A percentile compares a stretch with the other conserved stretches of the same genome.
Evolutionary conservation across 2,113 vertebrate genomes (phyloP).

Genomic region (Eulemur macaco): DNA sequence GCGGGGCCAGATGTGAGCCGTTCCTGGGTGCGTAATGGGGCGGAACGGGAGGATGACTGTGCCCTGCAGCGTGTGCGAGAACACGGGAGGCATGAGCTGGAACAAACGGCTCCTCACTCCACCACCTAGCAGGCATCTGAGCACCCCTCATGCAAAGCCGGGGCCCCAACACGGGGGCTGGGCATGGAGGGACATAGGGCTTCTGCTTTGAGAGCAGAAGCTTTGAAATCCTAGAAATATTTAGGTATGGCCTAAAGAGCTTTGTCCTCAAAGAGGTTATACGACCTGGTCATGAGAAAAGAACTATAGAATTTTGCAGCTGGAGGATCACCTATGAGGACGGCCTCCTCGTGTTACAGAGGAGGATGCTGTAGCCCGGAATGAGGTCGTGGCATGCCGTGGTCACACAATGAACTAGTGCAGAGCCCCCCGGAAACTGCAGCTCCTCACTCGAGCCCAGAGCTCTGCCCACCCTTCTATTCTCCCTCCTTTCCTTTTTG

Average conservation of each 20-base stretch:
- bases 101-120: slow-evolving; percentile 44
- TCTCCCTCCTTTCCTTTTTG: neutral
- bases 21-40: neutral
- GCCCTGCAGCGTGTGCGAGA: neutral
- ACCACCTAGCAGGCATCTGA: slow-evolving; percentile 57
- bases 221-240: neutral
- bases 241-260: neutral
- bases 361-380: neutral
- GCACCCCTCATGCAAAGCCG: neutral
- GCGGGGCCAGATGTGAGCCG: neutral
- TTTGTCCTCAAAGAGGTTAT: neutral
- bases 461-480: neutral
- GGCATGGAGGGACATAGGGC: neutral
- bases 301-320: neutral
- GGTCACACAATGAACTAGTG: neutral
- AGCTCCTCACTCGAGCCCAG: neutral
- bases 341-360: neutral
- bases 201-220: neutral
- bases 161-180: neutral
- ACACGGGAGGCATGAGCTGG: neutral
- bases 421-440: neutral
- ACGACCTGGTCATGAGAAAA: neutral
- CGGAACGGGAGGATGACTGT: neutral
- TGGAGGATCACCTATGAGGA: neutral
- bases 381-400: neutral